Conservation (phyloP, 2,113 vertebrate genomes). For the Catharus fuscescens region DNA sequence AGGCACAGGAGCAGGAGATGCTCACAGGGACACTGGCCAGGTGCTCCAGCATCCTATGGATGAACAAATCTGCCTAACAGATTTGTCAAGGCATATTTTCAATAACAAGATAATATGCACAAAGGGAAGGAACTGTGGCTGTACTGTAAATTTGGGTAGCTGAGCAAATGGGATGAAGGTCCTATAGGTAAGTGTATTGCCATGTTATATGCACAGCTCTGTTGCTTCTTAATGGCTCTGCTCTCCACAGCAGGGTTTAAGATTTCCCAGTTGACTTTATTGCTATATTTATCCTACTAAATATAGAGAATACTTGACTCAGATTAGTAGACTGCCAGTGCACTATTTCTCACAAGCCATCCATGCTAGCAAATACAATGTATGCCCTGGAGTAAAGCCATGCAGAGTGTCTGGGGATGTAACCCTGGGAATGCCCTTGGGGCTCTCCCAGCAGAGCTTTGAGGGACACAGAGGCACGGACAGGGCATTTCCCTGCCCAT, state of each 20-base stretch:
- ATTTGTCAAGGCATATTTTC: neutral
- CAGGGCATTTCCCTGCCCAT: neutral
- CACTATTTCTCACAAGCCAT: neutral
- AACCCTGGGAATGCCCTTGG: neutral
- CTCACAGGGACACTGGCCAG: neutral
- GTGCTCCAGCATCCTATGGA: neutral
- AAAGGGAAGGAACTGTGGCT: neutral
- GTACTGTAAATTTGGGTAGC: neutral
- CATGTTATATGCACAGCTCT: neutral
- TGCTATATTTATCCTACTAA: constrained; percentile 42
- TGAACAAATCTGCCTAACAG: neutral
- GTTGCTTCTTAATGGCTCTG: constrained; percentile 9
- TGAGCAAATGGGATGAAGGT: neutral
- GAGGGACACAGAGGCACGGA: neutral
- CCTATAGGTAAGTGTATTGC: neutral
- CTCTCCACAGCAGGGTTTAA: neutral
- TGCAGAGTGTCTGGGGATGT: neutral
- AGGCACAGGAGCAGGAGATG: neutral
- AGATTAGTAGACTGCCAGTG: constrained; percentile 32
- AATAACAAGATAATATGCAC: neutral
- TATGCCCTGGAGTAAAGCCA: neutral
- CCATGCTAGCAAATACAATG: neutral
- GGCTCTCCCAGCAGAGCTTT: neutral
- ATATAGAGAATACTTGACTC: constrained; percentile 41
- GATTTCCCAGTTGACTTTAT: constrained; percentile 28